Base-by-base conservation (phyloP, 2,888 invertebrate species). In the Epinotia brunnichana region DNA sequence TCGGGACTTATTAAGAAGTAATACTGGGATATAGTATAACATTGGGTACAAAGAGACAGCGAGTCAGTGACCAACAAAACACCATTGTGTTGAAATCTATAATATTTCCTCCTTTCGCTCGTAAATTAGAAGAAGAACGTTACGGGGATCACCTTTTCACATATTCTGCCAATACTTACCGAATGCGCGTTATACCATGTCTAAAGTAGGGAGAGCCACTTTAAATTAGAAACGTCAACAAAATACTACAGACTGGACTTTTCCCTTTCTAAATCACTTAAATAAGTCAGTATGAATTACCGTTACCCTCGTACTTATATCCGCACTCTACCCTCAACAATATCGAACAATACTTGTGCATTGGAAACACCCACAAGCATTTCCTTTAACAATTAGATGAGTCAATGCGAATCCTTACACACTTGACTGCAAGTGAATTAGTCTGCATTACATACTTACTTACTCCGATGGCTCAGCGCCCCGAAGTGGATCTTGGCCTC, bases 341-440 rank as follows among this genome's bases (percentile, higher is more conserved):
- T 15, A 44, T 13, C 44, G 15, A 15, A 44, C 15, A 44, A 15
- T 15, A 44, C 44, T 44, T 13, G 13, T 44, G 44, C 44, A 44
- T 44, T 44, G 44, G 44, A 44, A 44, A 44, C 15, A 13, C 15
- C 44, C 44, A 15, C 44, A 35, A 35, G 35, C 35, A 44, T 44
- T 15, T 15, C 4, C 3, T 44, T 15, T 15, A 15, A 44, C 13
- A 15, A 15, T 53, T 53, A 17, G 53, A 19, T 21, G 21, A 17
- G 53, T 54, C 53, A 54, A 3, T 54, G 53, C 1, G 53, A 53
- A 53, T 56, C 66, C 66, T 11, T 66, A 66, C 41, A 66, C 54
- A 56, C 21, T 4, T 66, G 21, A n/a, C 48, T 21, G 60, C 54
- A 35, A 29, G 7, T 29, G 29, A 29, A 29, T 29, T 29, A 29